A percentile compares a stretch with the other conserved stretches of the same genome.
Evolutionary conservation across 53 echinoderm and acorn worm species (phyloP).

Genomic region (Henricia sp.): DNA sequence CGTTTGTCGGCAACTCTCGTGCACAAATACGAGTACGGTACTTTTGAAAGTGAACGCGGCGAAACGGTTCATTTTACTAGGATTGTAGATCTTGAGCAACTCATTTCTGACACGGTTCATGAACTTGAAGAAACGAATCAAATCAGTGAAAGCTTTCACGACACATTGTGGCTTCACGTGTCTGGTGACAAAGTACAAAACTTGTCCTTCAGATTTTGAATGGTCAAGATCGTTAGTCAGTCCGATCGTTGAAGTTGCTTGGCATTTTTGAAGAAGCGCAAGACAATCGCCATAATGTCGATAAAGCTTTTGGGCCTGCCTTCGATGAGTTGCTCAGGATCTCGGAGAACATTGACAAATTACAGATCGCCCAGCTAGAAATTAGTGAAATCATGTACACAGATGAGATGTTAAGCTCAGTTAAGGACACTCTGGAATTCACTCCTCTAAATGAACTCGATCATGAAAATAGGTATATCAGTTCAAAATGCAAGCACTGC

Average conservation of each 20-base stretch:
- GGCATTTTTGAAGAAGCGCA: slow-evolving; percentile 21
- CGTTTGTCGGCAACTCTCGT: not conserved
- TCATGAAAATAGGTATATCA: not conserved
- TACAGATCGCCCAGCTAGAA: not conserved
- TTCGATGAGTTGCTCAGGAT: not conserved
- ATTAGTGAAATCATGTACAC: not conserved
- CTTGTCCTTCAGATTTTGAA: not conserved
- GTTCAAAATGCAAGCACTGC: not conserved
- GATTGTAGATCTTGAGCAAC: not conserved
- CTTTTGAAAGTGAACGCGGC: not conserved
- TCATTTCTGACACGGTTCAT: not conserved
- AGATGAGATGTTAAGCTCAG: not conserved
- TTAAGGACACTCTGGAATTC: not conserved
- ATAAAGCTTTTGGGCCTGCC: slow-evolving; percentile 6
- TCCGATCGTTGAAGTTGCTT: not conserved
- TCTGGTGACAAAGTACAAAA: slow-evolving; percentile 28
- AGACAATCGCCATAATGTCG: slow-evolving; percentile 3
- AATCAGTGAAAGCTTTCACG: not conserved
- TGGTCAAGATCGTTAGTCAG: not conserved
- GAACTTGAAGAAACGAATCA: not conserved
- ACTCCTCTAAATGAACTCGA: not conserved
- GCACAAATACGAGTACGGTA: not conserved
- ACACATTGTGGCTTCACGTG: slow-evolving; percentile 24
- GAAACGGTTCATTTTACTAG: not conserved
- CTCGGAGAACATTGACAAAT: not conserved